These are phyloP conservation scores for Psilanteris sp. DNA, from an alignment of 1,140 invertebrate species.

Conservation along the genomic window DNA sequence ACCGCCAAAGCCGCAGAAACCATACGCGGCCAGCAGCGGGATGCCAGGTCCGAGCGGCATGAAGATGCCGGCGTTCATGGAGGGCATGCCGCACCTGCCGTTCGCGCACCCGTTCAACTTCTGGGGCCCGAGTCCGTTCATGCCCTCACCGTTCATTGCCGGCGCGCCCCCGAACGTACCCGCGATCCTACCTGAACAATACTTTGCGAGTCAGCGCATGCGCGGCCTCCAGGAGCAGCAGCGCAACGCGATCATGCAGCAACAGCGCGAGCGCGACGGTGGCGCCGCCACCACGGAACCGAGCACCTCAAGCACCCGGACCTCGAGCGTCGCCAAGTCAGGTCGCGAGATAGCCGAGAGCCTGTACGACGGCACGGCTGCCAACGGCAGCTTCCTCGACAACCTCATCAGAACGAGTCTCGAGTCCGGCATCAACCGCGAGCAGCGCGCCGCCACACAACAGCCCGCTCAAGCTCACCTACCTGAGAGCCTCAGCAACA, in stretches of 20 bases:
- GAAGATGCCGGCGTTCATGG: slow-evolving; percentile 83
- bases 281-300: slow-evolving; percentile 51
- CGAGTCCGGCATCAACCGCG: slow-evolving; percentile 82
- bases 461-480: slow-evolving; percentile 62
- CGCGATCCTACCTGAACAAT: slow-evolving; percentile 82
- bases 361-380: slow-evolving; percentile 82
- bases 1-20: slow-evolving; percentile 81
- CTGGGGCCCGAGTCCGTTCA: slow-evolving; percentile 83
- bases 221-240: slow-evolving; percentile 87
- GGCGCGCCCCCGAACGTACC: slow-evolving; percentile 77
- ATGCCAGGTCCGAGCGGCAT: slow-evolving; percentile 83
- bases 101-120: slow-evolving; percentile 83
- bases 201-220: slow-evolving; percentile 91
- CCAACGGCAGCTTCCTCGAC: slow-evolving; percentile 88
- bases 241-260: slow-evolving; percentile 71
- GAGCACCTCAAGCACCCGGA: slow-evolving; percentile 71
- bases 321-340: slow-evolving; percentile 78
- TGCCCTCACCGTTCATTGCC: slow-evolving; percentile 82
- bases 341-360: slow-evolving; percentile 83
- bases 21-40: slow-evolving; percentile 82
- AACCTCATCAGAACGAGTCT: slow-evolving; percentile 89
- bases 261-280: slow-evolving; percentile 45
- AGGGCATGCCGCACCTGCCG: slow-evolving; percentile 80
- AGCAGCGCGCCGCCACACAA: slow-evolving; percentile 70
- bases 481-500: slow-evolving; percentile 75